These are phyloP conservation scores for Morone saxatilis DNA, from an alignment of 2,113 vertebrate species.

Conservation along the genomic window DNA sequence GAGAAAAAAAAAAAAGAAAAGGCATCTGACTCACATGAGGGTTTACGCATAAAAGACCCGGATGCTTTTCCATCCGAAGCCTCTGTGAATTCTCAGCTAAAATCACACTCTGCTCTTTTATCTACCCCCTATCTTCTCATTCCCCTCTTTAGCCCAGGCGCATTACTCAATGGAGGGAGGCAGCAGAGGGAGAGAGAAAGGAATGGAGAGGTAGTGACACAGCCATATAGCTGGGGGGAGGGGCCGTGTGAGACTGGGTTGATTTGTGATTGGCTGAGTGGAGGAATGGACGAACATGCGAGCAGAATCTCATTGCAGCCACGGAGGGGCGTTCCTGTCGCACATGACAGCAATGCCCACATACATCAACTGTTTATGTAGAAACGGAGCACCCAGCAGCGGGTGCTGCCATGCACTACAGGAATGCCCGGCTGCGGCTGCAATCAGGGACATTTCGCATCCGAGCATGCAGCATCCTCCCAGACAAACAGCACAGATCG, in stretches of 20 bases:
- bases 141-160: constrained; percentile 4
- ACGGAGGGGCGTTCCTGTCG: no score
- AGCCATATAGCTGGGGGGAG: constrained; percentile 57
- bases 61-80: constrained; percentile 66
- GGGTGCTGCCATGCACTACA: no score
- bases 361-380: no score
- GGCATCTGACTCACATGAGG: constrained; percentile 83
- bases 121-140: background rate
- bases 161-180: constrained; percentile 24
- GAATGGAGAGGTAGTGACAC: constrained; percentile 21
- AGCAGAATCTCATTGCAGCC: no score
- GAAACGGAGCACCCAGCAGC: no score
- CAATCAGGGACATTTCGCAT: no score
- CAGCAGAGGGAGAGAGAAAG: constrained; percentile 37
- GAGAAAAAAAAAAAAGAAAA: constrained; percentile 28
- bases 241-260: constrained; percentile 13
- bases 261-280: constrained; percentile 52
- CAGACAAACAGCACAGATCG: background rate
- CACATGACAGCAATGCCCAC: no score
- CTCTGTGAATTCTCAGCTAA: constrained; percentile 17
- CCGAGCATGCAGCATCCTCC: background rate
- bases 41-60: constrained; percentile 59
- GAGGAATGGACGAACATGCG: background rate
- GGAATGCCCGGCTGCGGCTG: no score
- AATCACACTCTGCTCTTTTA: background rate